Base-by-base conservation (phyloP, 2,888 invertebrate species). In the Drosophila siamana region DNA sequence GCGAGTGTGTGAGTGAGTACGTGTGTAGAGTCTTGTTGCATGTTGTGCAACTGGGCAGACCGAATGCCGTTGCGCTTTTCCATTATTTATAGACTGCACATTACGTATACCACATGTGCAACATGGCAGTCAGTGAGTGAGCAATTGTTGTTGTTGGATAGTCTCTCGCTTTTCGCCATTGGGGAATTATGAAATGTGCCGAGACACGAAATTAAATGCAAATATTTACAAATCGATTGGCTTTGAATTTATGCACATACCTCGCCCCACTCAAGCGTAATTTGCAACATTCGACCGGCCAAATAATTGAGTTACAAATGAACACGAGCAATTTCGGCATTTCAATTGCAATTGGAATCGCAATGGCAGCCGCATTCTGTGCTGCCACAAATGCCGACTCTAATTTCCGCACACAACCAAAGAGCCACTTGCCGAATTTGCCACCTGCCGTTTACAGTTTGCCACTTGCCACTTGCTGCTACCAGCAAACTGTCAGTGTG, bases 11-110 rank as follows among this genome's bases (percentile, higher is more conserved):
- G n/a, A n/a, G n/a, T n/a, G n/a, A n/a, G 13, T 41, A 11, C n/a
- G 8, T 50, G 24, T 46, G 16, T 51, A 19, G 30, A n/a, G n/a
- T n/a, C n/a, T 13, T 33, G 44, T 19, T 43, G 68, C 65, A 54
- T 78, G 74, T 67, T 33, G 30, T 28, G 40, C 69, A 54, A 43
- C 36, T 80, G 78, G 48, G 68, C 68, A 54, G 15, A 24, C 52
- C 52, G 19, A 66, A 52, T 56, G 41, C 48, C 60, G 52, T 73
- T 73, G 74, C 62, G 62, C 68, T 54, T 41, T 52, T 81, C 66
- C 52, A 79, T 86, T 79, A 86, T 88, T 82, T 88, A 88, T 88
- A 66, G 61, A 47, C 64, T 73, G 69, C 41, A 48, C 56, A 72
- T 75, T 78, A 78, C 75, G 73, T 59, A 82, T 73, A 73, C 86